Conservation (phyloP, 1,140 invertebrate species). For the Thrips palmi region DNA sequence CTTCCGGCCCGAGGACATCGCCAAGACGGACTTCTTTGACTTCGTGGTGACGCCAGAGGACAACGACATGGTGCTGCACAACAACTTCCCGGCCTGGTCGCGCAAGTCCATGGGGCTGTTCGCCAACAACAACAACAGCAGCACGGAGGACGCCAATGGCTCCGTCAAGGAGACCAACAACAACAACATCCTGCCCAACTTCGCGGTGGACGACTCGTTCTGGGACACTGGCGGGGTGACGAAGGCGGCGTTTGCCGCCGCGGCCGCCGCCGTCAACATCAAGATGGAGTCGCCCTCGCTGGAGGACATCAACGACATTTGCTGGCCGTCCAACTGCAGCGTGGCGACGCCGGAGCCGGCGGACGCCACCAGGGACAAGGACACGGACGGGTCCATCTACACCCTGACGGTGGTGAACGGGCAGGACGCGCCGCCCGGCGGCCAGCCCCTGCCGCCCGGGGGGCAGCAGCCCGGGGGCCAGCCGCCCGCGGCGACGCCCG, state of each 20-base stretch:
- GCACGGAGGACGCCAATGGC: constrained; percentile 26
- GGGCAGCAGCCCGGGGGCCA: too few species aligned
- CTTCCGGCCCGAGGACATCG: constrained; percentile 15
- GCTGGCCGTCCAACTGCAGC: constrained; percentile 11
- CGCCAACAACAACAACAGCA: constrained; percentile 27
- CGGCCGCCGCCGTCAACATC: constrained; percentile 27
- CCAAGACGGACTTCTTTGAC: constrained; percentile 70
- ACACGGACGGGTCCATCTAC: constrained; percentile 35
- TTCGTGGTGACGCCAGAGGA: constrained; percentile 52
- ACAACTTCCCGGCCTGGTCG: constrained; percentile 18
- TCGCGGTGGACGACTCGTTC: constrained; percentile 14
- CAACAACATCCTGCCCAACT: constrained; percentile 18
- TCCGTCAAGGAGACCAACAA: constrained; percentile 24
- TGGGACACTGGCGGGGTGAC: constrained; percentile 22
- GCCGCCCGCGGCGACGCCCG: too few species aligned
- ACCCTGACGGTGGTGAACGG: constrained; percentile 33
- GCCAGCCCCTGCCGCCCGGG: constrained; percentile 33
- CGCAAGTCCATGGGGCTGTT: constrained; percentile 30
- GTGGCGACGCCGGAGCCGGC: constrained; percentile 14
- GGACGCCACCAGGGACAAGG: constrained; percentile 21
- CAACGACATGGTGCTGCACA: constrained; percentile 17
- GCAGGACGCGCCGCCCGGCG: constrained; percentile 35
- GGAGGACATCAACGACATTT: constrained; percentile 5
- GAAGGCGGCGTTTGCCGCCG: constrained; percentile 30
- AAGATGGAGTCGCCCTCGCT: too few species aligned